A percentile compares a stretch with the other conserved stretches of the same genome.
These are phyloP conservation scores for Python bivittatus DNA, from an alignment of 2,113 vertebrate genomes.

Conservation along the genomic window DNA sequence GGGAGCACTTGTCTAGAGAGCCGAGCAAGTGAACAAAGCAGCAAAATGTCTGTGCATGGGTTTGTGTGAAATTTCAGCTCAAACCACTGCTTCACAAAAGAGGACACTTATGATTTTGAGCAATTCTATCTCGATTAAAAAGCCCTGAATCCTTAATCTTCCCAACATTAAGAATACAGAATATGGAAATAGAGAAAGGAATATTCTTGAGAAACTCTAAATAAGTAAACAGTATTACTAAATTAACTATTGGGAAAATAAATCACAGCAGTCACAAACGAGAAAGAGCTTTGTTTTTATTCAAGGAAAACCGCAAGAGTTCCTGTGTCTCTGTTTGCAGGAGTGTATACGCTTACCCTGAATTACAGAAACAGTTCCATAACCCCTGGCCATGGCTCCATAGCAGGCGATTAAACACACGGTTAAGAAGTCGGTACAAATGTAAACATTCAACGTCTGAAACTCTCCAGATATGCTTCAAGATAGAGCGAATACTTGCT, in stretches of 20 bases:
- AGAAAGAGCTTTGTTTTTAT: conserved; percentile 3
- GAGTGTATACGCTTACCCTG: conserved; percentile 75
- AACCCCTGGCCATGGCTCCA: conserved; percentile 97
- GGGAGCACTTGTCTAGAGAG: not conserved
- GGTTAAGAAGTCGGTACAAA: conserved; percentile 90
- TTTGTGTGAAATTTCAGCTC: not conserved
- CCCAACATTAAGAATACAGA: not conserved
- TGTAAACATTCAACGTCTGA: conserved; percentile 89
- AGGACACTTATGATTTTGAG: not conserved
- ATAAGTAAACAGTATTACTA: not conserved
- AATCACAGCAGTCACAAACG: conserved; percentile 9
- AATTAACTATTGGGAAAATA: not conserved
- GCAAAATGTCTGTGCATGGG: not conserved
- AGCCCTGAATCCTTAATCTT: not conserved
- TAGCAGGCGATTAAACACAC: conserved; percentile 91
- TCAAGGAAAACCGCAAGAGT: conserved; percentile 19
- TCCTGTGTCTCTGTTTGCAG: not conserved
- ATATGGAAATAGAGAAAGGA: not conserved
- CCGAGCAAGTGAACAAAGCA: not conserved
- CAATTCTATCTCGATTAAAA: conserved; percentile 3
- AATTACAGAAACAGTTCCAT: conserved; percentile 97
- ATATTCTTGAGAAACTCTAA: not conserved
- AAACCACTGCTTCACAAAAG: not conserved
- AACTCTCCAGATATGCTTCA: conserved; percentile 93
- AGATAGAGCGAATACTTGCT: conserved; percentile 82